Conservation (phyloP, 2,113 vertebrate species). For the Cettia cetti region DNA sequence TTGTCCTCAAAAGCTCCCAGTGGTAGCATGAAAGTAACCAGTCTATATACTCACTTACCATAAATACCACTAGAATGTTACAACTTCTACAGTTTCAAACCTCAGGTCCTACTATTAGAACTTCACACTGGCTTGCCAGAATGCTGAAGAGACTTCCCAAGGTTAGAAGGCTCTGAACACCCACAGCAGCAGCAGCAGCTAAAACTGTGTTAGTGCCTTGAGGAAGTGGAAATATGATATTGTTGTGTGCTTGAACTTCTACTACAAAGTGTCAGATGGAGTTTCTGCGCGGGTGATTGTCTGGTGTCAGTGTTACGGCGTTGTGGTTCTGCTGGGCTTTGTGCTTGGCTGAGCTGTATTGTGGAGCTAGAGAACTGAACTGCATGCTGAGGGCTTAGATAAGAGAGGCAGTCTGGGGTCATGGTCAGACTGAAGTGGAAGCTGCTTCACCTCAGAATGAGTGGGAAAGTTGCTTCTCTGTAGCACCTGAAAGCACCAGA, state of each 20-base stretch:
- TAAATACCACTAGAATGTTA: conserved; percentile 33
- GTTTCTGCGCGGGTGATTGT: background rate
- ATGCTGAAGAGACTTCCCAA: background rate
- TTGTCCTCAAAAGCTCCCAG: background rate
- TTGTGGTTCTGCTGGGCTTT: background rate
- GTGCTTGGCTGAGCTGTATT: background rate
- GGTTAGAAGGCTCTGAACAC: background rate
- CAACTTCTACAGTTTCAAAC: conserved; percentile 34
- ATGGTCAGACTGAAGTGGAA: background rate
- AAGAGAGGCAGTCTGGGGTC: background rate
- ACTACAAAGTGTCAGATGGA: background rate
- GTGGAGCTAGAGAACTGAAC: background rate
- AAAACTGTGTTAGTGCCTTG: background rate
- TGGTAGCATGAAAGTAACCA: background rate
- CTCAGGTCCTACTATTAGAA: background rate
- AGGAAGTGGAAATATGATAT: fast-evolving
- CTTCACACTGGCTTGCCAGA: background rate
- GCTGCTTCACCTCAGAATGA: background rate
- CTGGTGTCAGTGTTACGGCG: fast-evolving
- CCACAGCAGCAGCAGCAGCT: background rate
- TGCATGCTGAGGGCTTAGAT: background rate
- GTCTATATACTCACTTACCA: conserved; percentile 12
- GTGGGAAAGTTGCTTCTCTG: background rate
- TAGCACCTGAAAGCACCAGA: background rate
- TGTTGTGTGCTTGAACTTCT: background rate